phyloP scores from a whole-genome alignment of 2,888 invertebrate species.

The Phasia obesa region DNA sequence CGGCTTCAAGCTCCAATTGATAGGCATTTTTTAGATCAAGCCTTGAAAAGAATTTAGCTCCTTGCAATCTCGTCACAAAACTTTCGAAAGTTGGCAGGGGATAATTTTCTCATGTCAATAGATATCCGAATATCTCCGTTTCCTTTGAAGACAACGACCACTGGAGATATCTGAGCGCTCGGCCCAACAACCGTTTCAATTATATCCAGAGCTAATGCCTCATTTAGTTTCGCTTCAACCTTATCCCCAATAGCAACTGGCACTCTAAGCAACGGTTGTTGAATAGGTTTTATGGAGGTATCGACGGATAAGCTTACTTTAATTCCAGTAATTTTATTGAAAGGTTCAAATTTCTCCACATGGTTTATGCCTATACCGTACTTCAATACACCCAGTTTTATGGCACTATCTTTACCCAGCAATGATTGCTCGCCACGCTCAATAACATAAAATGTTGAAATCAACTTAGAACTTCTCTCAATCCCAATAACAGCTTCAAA shows the following conservation, averaged over 20 bases:
- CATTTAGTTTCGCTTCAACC: constrained; percentile 64
- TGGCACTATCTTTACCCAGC: constrained; percentile 31
- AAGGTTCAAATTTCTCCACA: constrained; percentile 41
- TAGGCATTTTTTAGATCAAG: too few relatives aligned
- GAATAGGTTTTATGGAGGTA: too few relatives aligned
- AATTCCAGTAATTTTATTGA: background rate
- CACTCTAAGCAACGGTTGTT: too few relatives aligned
- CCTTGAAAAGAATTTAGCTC: too few relatives aligned
- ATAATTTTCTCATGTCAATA: constrained; percentile 19
- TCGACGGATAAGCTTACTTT: too few relatives aligned
- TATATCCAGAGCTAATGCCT: constrained; percentile 68
- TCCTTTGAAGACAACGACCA: constrained; percentile 2
- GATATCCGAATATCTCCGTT: constrained; percentile 6
- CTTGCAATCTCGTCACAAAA: too few relatives aligned
- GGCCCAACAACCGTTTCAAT: constrained; percentile 75
- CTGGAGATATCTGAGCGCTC: constrained; percentile 41
- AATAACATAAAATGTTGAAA: too few relatives aligned
- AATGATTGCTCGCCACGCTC: constrained; percentile 54
- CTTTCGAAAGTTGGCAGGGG: too few relatives aligned
- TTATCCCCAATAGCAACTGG: constrained; percentile 28
- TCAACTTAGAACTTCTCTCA: constrained; percentile 42
- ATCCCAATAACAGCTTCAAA: too few relatives aligned
- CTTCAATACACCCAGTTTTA: constrained; percentile 51
- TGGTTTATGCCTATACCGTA: constrained; percentile 52
- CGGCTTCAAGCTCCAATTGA: too few relatives aligned